Percentiles rank a stretch among this genome's conserved stretches.
These are phyloP conservation scores for Drosophila ustulata DNA, from an alignment of 2,888 invertebrate genomes.

Conservation along the genomic window DNA sequence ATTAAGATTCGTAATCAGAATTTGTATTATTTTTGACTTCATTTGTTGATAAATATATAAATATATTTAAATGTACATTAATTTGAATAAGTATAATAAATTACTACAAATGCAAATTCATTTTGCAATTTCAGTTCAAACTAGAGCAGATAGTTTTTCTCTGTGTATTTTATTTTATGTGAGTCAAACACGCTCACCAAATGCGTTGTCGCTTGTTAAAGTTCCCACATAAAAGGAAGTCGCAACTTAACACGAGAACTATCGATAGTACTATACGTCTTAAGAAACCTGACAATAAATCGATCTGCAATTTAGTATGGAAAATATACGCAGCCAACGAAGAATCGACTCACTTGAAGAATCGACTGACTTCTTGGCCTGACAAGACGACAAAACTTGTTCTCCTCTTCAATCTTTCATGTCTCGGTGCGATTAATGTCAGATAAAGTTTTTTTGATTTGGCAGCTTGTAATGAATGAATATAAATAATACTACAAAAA, in stretches of 20 bases:
- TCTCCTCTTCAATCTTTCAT: conserved; percentile 36
- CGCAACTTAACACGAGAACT: background rate
- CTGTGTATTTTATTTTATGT: background rate
- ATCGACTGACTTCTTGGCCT: conserved; percentile 4
- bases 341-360: background rate
- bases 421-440: conserved; percentile 46
- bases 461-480: conserved; percentile 29
- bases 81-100: too few relatives aligned
- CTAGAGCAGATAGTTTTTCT: background rate
- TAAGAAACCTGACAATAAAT: background rate
- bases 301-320: conserved; percentile 2
- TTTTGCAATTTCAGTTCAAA: too few relatives aligned
- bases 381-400: conserved; percentile 17
- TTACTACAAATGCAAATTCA: too few relatives aligned
- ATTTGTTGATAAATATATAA: too few relatives aligned
- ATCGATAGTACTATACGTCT: background rate
- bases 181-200: background rate
- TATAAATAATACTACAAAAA: conserved; percentile 36
- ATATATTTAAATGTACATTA: too few relatives aligned
- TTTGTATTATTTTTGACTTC: too few relatives aligned
- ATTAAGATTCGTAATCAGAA: too few relatives aligned
- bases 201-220: background rate
- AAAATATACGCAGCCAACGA: background rate
- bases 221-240: background rate
- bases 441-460: conserved; percentile 35